phyloP scores from a whole-genome alignment of 2,797 vertebrate species.

The Leptoclinus maculatus region DNA sequence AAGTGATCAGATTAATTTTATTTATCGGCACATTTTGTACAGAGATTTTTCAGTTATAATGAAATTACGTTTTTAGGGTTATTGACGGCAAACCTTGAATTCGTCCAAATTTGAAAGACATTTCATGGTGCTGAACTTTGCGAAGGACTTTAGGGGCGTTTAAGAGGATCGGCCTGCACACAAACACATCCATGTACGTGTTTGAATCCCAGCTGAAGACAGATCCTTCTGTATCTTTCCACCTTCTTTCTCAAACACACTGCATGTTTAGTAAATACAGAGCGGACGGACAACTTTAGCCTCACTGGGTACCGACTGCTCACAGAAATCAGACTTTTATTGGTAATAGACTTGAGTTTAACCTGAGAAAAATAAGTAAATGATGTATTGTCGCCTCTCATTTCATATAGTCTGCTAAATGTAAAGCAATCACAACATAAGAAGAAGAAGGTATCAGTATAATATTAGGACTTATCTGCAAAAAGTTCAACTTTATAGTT shows the following conservation, averaged over 20 bases:
- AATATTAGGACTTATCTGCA: not conserved
- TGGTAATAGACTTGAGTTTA: not conserved
- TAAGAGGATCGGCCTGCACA: not conserved
- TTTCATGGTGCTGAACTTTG: not conserved
- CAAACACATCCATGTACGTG: not conserved
- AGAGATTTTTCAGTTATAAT: not conserved
- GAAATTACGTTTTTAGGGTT: not conserved
- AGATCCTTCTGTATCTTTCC: constrained; percentile 4
- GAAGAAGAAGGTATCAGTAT: not conserved
- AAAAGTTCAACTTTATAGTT: not conserved
- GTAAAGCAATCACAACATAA: not conserved
- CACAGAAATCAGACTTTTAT: not conserved
- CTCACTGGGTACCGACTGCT: not conserved
- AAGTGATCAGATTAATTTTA: not conserved
- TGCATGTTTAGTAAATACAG: constrained; percentile 57
- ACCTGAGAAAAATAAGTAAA: not conserved
- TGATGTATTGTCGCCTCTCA: not conserved
- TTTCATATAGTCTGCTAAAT: not conserved
- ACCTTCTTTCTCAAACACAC: constrained; percentile 19
- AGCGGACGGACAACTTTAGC: constrained; percentile 7
- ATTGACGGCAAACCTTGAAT: not conserved
- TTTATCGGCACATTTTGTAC: not conserved
- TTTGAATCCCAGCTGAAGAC: not conserved
- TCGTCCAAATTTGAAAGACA: not conserved
- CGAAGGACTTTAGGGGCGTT: not conserved